Evolutionary conservation across 2,797 vertebrate species (phyloP).

Genomic region (Falco cherrug): DNA sequence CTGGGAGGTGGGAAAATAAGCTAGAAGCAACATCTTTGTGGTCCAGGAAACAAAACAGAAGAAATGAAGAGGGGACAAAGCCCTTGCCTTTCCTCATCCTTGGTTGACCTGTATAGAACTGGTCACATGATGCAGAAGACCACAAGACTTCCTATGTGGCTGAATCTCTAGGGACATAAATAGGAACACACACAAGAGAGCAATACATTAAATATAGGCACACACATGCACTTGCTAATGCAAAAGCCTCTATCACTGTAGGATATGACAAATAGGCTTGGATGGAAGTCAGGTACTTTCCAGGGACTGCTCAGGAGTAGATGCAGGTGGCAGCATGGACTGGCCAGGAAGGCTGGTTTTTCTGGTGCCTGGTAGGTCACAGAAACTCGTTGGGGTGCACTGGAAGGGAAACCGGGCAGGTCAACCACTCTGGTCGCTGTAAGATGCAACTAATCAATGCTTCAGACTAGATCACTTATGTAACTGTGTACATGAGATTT

Average conservation of each 20-base stretch:
- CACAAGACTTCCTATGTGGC: not conserved
- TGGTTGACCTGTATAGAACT: not conserved
- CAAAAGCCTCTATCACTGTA: not conserved
- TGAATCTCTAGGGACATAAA: not conserved
- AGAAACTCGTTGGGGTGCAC: too few relatives aligned
- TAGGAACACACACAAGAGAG: not conserved
- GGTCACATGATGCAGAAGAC: not conserved
- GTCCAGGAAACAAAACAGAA: not conserved
- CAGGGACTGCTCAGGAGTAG: not conserved
- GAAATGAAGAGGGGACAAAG: not conserved
- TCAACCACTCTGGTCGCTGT: too few relatives aligned
- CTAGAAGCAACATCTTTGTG: not conserved
- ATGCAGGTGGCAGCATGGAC: not conserved
- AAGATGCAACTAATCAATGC: rapidly evolving
- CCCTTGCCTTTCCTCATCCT: not conserved
- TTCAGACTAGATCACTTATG: not conserved
- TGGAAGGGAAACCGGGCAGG: not conserved
- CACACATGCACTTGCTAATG: not conserved
- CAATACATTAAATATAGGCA: not conserved
- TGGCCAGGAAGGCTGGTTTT: not conserved
- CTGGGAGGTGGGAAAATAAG: not conserved
- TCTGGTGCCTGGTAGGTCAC: not conserved
- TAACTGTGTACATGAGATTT: not conserved
- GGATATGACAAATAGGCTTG: not conserved
- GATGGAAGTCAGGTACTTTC: not conserved